phyloP scores from a whole-genome alignment of 1,140 invertebrate genomes.

The Conus betulinus region DNA sequence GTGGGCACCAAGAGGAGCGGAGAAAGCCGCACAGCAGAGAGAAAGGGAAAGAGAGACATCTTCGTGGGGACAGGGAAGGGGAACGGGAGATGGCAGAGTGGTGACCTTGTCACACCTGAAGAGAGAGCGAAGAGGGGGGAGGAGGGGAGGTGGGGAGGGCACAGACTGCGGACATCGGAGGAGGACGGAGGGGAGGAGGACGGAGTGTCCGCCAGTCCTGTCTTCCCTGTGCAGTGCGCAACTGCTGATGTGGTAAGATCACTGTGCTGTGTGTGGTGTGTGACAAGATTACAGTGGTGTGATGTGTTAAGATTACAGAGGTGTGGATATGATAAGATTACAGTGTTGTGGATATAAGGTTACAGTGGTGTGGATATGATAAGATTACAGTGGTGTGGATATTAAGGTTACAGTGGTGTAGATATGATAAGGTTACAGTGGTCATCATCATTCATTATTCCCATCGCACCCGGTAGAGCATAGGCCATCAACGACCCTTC shows the following conservation, averaged over 20 bases:
- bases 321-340: no score
- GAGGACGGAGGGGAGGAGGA: not conserved
- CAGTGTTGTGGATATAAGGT: no score
- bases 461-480: no score
- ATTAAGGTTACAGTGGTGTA: no score
- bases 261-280: not conserved
- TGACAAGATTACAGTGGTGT: no score
- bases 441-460: no score
- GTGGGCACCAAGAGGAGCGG: not conserved
- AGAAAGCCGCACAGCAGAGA: not conserved
- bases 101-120: not conserved
- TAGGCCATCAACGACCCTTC: no score
- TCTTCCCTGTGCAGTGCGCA: conserved; percentile 48
- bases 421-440: no score
- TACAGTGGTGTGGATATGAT: no score
- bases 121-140: not conserved
- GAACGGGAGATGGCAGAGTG: no score
- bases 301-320: no score
- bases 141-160: conserved; percentile 21
- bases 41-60: not conserved
- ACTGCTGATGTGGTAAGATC: not conserved
- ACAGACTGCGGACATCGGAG: not conserved
- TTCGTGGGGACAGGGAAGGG: not conserved
- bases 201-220: conserved; percentile 41
- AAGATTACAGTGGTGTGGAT: no score